Conservation (phyloP, 1,140 invertebrate genomes). For the Lethrus apterus region DNA sequence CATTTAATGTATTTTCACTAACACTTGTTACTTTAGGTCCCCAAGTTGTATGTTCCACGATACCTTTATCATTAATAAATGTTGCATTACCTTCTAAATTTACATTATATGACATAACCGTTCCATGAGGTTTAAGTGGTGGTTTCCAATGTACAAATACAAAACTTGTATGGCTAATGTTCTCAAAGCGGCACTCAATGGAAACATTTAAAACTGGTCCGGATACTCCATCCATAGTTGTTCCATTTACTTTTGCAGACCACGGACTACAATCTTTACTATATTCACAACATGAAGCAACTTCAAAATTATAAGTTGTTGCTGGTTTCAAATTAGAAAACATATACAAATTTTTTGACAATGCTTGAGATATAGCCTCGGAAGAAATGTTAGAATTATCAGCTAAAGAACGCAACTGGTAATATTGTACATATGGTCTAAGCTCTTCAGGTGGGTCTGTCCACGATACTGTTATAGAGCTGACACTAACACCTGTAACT, state of each 20-base stretch:
- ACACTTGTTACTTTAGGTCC: constrained; percentile 54
- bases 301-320: constrained; percentile 69
- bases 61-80: constrained; percentile 52
- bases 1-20: constrained; percentile 44
- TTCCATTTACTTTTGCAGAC: constrained; percentile 66
- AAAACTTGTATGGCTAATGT: constrained; percentile 53
- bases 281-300: constrained; percentile 68
- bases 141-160: constrained; percentile 63
- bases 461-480: constrained; percentile 74
- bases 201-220: constrained; percentile 48
- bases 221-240: constrained; percentile 67
- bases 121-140: constrained; percentile 64
- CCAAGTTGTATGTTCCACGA: constrained; percentile 46
- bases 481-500: constrained; percentile 67
- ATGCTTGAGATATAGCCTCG: constrained; percentile 53
- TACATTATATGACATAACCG: constrained; percentile 62
- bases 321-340: constrained; percentile 68
- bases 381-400: constrained; percentile 48
- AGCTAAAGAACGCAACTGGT: constrained; percentile 56
- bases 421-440: constrained; percentile 66
- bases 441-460: constrained; percentile 55
- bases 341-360: constrained; percentile 62
- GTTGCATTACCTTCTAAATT: constrained; percentile 51
- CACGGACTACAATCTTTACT: constrained; percentile 65
- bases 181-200: constrained; percentile 58